Conservation (phyloP, 92 coral and sea anemone genomes). For the Umimayanthus chanpuru region DNA sequence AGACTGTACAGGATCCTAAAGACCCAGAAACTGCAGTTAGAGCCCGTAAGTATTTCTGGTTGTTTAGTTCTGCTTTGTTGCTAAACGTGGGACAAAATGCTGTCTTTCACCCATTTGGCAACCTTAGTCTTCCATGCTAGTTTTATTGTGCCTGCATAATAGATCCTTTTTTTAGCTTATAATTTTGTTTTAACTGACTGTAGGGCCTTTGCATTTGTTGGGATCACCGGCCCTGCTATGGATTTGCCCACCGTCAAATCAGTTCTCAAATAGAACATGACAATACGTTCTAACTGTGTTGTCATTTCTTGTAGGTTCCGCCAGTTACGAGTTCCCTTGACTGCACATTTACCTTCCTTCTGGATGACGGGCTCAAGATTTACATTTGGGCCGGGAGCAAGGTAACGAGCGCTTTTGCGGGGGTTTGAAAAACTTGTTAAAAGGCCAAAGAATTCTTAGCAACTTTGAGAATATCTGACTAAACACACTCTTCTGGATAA, state of each 20-base stretch:
- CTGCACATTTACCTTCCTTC: conserved; percentile 84
- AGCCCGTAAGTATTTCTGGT: conserved; percentile 76
- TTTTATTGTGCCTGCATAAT: no score
- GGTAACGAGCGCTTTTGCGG: conserved; percentile 43
- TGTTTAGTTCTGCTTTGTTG: no score
- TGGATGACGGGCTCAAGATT: conserved; percentile 90
- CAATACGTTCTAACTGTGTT: not conserved
- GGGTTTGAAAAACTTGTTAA: not conserved
- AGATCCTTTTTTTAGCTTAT: no score
- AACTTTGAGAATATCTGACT: no score
- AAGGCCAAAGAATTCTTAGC: not conserved
- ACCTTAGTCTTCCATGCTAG: no score
- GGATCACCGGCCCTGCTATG: not conserved
- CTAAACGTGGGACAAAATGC: no score
- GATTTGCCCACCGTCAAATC: no score
- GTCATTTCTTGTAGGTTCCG: conserved; percentile 61
- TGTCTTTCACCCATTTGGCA: no score
- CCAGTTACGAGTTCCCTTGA: conserved; percentile 76
- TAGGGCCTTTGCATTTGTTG: not conserved
- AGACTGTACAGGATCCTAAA: conserved; percentile 86
- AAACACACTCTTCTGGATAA: no score
- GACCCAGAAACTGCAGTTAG: conserved; percentile 79
- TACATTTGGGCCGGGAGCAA: conserved; percentile 93
- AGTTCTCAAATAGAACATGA: no score
- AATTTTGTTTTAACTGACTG: no score